Evolutionary conservation across 2,888 invertebrate species (phyloP).

Genomic region (Ypsolopha sequella): DNA sequence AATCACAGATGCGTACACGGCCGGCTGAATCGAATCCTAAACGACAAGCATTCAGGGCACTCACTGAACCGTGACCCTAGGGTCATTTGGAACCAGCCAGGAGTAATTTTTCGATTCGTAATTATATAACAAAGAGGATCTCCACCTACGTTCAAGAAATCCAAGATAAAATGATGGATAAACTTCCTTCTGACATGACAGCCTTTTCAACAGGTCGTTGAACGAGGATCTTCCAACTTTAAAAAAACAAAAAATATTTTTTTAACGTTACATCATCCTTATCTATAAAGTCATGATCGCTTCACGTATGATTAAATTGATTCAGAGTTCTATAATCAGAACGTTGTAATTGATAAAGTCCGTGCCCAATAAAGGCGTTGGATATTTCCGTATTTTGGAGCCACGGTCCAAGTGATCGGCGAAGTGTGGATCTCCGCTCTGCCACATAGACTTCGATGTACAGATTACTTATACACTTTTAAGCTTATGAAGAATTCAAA

Average conservation of each 20-base stretch:
- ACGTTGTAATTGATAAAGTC: neutral
- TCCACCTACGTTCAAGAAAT: neutral
- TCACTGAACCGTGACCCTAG: slow-evolving; percentile 29
- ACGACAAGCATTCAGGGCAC: slow-evolving; percentile 20
- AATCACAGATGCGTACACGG: slow-evolving; percentile 3
- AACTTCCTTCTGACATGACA: too few species aligned
- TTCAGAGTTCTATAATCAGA: neutral
- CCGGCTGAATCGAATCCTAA: neutral
- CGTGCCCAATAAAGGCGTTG: neutral
- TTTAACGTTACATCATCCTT: too few species aligned
- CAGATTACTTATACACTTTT: neutral
- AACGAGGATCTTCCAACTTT: too few species aligned
- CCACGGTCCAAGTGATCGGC: neutral
- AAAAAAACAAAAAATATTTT: too few species aligned
- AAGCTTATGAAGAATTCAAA: neutral
- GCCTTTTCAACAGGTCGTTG: too few species aligned
- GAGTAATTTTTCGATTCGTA: slow-evolving; percentile 1
- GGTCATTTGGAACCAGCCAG: slow-evolving; percentile 5
- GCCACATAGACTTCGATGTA: neutral
- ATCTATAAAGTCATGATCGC: neutral
- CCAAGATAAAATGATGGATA: neutral
- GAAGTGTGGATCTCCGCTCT: neutral
- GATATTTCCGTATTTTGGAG: neutral
- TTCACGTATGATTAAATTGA: neutral
- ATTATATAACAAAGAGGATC: neutral